A percentile compares a stretch with the other conserved stretches of the same genome.
Evolutionary conservation across 2,888 invertebrate genomes (phyloP).

Genomic region (Plusia festucae): DNA sequence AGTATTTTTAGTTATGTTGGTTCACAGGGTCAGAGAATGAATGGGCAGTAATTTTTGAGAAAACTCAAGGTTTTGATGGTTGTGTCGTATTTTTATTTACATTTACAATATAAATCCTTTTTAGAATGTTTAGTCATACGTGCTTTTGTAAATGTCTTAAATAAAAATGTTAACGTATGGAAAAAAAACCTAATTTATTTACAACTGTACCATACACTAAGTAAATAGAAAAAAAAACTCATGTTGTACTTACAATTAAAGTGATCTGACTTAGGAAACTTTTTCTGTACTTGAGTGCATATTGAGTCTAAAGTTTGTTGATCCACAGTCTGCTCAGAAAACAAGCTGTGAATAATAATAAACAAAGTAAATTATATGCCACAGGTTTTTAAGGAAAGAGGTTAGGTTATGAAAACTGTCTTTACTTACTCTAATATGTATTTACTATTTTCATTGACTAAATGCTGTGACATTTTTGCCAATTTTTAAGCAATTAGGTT

Average conservation of each 20-base stretch:
- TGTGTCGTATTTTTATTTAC: no score
- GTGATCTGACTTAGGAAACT: slow-evolving; percentile 93
- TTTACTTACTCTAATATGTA: slow-evolving; percentile 84
- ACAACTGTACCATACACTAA: slow-evolving; percentile 5
- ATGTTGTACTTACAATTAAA: slow-evolving; percentile 90
- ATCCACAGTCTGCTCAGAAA: slow-evolving; percentile 93
- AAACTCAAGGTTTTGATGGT: no score
- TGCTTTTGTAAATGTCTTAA: no score
- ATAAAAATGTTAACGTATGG: no score
- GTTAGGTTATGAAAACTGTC: slow-evolving; percentile 48
- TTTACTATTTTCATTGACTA: slow-evolving; percentile 85
- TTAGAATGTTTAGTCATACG: not conserved
- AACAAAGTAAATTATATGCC: slow-evolving; percentile 31
- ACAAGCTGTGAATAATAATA: slow-evolving; percentile 87
- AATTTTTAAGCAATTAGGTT: slow-evolving; percentile 18
- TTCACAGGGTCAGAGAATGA: no score
- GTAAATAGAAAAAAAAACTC: slow-evolving; percentile 26
- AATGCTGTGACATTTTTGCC: slow-evolving; percentile 79
- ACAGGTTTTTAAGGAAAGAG: slow-evolving; percentile 36
- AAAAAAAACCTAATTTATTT: no score
- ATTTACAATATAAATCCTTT: no score
- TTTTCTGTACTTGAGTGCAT: slow-evolving; percentile 93
- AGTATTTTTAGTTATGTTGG: not conserved
- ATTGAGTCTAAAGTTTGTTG: slow-evolving; percentile 93
- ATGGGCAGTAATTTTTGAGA: no score